A percentile compares a stretch with the other conserved stretches of the same genome.
Evolutionary conservation across 2,888 invertebrate species (phyloP).

Genomic region (Neocrepidodera transversa): DNA sequence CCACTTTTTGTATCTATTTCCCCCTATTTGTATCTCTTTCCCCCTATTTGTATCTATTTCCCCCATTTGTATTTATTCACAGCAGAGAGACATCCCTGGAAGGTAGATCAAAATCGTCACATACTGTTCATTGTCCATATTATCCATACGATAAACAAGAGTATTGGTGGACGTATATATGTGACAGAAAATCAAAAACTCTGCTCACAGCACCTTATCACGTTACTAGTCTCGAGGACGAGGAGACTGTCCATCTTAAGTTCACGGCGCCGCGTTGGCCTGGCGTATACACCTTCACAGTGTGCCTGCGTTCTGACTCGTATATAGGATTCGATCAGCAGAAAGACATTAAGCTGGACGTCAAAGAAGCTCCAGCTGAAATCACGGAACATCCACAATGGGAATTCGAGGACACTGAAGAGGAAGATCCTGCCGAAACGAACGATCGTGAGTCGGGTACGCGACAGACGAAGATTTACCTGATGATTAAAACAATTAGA

Average conservation of each 20-base stretch:
- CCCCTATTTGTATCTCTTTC: no score
- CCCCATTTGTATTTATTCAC: no score
- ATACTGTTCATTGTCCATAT: conserved; percentile 96
- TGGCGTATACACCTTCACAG: conserved; percentile 90
- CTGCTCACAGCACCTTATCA: conserved; percentile 92
- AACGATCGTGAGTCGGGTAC: conserved; percentile 71
- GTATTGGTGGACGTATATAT: conserved; percentile 99
- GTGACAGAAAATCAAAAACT: conserved; percentile 91
- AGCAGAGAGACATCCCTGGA: conserved; percentile 88
- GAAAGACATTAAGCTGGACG: conserved; percentile 95
- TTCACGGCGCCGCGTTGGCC: conserved; percentile 97
- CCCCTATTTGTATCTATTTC: no score
- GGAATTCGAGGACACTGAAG: conserved; percentile 95
- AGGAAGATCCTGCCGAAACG: conserved; percentile 67
- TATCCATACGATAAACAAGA: conserved; percentile 97
- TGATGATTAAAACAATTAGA: conserved; percentile 50
- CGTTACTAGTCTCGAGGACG: conserved; percentile 88
- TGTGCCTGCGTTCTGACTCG: conserved; percentile 94
- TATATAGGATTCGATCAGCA: conserved; percentile 97
- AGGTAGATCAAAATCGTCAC: conserved; percentile 92
- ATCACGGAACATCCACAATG: conserved; percentile 95
- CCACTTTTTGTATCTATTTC: no score
- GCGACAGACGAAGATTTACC: conserved; percentile 73
- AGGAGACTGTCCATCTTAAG: conserved; percentile 92
- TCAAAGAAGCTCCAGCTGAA: conserved; percentile 92